Evolutionary conservation across 1,140 invertebrate genomes (phyloP).

Genomic region (Pogonomyrmex californicus): DNA sequence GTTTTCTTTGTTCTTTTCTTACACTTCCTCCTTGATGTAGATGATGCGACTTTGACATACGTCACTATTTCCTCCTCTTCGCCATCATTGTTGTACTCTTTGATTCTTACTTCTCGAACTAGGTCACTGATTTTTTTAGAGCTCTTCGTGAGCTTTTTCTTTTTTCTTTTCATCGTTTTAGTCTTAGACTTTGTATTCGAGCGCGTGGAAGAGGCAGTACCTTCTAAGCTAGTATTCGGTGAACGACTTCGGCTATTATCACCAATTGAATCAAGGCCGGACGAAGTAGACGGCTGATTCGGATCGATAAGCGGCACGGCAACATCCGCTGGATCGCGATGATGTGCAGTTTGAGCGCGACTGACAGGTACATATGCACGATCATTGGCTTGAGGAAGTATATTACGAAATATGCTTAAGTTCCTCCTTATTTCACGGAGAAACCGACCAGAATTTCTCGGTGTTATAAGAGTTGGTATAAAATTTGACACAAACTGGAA

Average conservation of each 20-base stretch:
- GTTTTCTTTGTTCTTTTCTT: conserved; percentile 79
- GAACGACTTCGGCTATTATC: conserved; percentile 83
- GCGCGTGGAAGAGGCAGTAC: conserved; percentile 55
- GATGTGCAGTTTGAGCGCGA: conserved; percentile 36
- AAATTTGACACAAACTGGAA: conserved; percentile 19
- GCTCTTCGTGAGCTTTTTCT: conserved; percentile 79
- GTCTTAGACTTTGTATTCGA: conserved; percentile 71
- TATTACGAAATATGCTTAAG: conserved; percentile 79
- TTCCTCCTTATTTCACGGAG: neutral
- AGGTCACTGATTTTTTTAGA: conserved; percentile 81
- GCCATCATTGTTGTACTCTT: conserved; percentile 82
- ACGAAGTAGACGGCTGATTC: conserved; percentile 87
- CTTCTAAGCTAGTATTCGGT: conserved; percentile 64
- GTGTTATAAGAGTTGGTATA: conserved; percentile 12
- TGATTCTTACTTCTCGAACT: conserved; percentile 82
- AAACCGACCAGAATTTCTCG: conserved; percentile 76
- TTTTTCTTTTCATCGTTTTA: conserved; percentile 74
- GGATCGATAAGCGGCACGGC: conserved; percentile 69
- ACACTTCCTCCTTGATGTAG: conserved; percentile 76
- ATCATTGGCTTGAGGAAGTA: conserved; percentile 90
- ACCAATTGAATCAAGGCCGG: conserved; percentile 83
- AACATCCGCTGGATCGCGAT: conserved; percentile 29
- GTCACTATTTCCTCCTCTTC: conserved; percentile 82
- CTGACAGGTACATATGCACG: conserved; percentile 87
- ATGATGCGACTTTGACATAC: conserved; percentile 82